Evolutionary conservation across 2,797 vertebrate species (phyloP).

Genomic region (Myotis vivesi): DNA sequence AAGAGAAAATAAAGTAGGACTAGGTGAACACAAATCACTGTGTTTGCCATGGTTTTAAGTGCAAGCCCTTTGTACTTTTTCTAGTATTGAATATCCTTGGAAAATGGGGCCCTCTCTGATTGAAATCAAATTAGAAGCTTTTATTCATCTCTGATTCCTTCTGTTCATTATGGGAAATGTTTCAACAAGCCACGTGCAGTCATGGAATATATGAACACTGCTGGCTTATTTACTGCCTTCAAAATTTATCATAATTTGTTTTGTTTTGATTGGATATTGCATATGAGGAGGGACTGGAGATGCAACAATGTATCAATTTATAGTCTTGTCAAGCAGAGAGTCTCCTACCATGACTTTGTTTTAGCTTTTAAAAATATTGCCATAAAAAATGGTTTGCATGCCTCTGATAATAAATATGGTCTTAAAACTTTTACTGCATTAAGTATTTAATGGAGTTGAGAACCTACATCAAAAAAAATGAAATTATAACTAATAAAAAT

Average conservation of each 20-base stretch:
- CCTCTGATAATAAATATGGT: slow-evolving; percentile 47
- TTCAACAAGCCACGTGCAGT: not conserved
- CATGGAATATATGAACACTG: not conserved
- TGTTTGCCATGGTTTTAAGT: not conserved
- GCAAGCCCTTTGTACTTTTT: not conserved
- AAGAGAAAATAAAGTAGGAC: not conserved
- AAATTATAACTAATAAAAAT: slow-evolving; percentile 68
- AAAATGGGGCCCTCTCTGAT: not conserved
- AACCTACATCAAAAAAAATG: slow-evolving; percentile 50
- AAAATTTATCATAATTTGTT: slow-evolving; percentile 10
- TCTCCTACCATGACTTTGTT: not conserved
- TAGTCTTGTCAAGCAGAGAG: not conserved
- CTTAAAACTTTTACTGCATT: slow-evolving; percentile 50
- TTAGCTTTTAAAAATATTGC: slow-evolving; percentile 26
- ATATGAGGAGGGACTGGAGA: not conserved
- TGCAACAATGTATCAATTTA: not conserved
- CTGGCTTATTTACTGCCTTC: not conserved
- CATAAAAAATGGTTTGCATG: slow-evolving; percentile 35
- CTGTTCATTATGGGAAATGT: not conserved
- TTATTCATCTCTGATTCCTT: not conserved
- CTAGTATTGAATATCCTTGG: not conserved
- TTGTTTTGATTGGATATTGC: slow-evolving; percentile 17
- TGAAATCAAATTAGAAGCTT: not conserved
- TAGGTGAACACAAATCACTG: not conserved
- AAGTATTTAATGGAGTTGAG: slow-evolving; percentile 49